phyloP scores from a whole-genome alignment of 92 coral and sea anemone species.

The Chrysogorgia sp. region DNA sequence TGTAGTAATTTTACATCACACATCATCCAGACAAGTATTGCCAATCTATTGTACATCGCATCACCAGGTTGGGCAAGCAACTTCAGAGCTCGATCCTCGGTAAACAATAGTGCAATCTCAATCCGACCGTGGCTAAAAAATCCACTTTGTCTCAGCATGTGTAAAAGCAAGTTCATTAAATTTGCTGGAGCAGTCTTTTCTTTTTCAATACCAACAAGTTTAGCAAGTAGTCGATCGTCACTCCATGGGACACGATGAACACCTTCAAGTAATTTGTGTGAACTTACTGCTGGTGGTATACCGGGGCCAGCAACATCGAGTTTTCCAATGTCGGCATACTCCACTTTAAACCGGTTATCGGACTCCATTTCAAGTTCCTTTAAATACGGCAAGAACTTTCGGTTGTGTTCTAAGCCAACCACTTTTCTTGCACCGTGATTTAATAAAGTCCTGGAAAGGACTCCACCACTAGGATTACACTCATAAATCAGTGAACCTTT shows the following conservation, averaged over 20 bases:
- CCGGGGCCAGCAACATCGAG: conserved; percentile 79
- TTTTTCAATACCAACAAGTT: conserved; percentile 88
- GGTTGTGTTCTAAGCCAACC: conserved; percentile 90
- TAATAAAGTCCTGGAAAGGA: conserved; percentile 72
- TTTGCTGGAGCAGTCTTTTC: conserved; percentile 65
- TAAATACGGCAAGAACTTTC: conserved; percentile 65
- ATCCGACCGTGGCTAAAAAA: conserved; percentile 87
- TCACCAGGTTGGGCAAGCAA: conserved; percentile 84
- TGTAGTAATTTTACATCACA: conserved; percentile 79
- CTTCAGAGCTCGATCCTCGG: conserved; percentile 78
- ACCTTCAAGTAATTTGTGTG: conserved; percentile 68
- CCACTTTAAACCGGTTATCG: conserved; percentile 51
- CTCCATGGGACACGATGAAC: conserved; percentile 70
- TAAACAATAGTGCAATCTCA: conserved; percentile 78
- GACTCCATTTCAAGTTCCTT: conserved; percentile 60
- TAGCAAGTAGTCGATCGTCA: conserved; percentile 66
- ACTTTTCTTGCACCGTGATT: conserved; percentile 79
- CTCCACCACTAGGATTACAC: conserved; percentile 90
- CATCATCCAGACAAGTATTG: conserved; percentile 76
- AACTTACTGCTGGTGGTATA: conserved; percentile 79
- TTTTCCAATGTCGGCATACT: conserved; percentile 86
- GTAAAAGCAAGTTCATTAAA: conserved; percentile 71
- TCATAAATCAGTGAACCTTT: conserved; percentile 62
- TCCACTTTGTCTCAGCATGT: conserved; percentile 72
- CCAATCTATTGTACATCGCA: conserved; percentile 78